These are phyloP conservation scores for Saccostrea echinata DNA, from an alignment of 1,140 invertebrate species.

Conservation along the genomic window DNA sequence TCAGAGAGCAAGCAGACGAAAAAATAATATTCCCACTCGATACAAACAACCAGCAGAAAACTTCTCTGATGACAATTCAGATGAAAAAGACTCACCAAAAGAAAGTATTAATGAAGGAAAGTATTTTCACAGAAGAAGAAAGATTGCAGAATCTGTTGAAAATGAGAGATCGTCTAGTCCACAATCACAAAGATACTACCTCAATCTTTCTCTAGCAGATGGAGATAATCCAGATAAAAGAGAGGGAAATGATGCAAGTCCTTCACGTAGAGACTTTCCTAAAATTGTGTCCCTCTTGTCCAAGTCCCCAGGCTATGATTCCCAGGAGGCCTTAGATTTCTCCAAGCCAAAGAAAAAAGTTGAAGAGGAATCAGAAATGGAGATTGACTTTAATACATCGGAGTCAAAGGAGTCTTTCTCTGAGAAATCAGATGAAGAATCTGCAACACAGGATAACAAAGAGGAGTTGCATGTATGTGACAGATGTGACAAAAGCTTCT, in stretches of 20 bases:
- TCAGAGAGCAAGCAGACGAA: slow-evolving; percentile 87
- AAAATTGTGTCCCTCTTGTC: slow-evolving; percentile 71
- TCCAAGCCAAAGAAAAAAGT: slow-evolving; percentile 46
- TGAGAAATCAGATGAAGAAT: slow-evolving; percentile 17
- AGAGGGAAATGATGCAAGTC: slow-evolving; percentile 40
- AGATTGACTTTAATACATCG: slow-evolving; percentile 20
- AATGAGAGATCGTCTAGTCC: slow-evolving; percentile 1
- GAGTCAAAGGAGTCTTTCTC: not conserved
- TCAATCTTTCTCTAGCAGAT: slow-evolving; percentile 23
- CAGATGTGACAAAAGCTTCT: slow-evolving; percentile 14
- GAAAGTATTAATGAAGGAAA: slow-evolving; percentile 21
- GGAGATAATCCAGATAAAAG: slow-evolving; percentile 7
- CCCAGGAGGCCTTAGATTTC: slow-evolving; percentile 55
- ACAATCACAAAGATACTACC: slow-evolving; percentile 30
- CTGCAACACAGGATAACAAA: not conserved
- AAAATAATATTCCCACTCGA: slow-evolving; percentile 94
- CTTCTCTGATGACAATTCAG: slow-evolving; percentile 73
- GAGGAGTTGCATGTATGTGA: slow-evolving; percentile 16
- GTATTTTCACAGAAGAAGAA: slow-evolving; percentile 7
- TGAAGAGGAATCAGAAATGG: slow-evolving; percentile 47
- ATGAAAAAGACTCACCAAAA: slow-evolving; percentile 67
- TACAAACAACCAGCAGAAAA: slow-evolving; percentile 82
- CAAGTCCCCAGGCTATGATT: slow-evolving; percentile 48
- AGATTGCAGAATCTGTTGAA: slow-evolving; percentile 32
- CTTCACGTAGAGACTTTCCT: slow-evolving; percentile 65